Evolutionary conservation across 2,888 invertebrate genomes (phyloP).

Genomic region (Limnephilus auricula): DNA sequence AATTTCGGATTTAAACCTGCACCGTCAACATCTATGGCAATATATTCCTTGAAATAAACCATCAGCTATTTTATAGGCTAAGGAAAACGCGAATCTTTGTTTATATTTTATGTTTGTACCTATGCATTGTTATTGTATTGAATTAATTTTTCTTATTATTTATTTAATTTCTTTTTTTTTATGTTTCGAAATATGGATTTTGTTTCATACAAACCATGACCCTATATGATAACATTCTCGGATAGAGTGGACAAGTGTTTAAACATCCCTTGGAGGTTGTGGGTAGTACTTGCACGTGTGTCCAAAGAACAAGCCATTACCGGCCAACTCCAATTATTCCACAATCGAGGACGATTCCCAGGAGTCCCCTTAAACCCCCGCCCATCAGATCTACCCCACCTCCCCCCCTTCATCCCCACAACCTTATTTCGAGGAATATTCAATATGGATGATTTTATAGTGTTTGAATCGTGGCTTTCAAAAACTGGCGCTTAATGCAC

Average conservation of each 20-base stretch:
- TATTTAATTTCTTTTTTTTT: too few relatives aligned
- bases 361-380: not conserved
- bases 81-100: too few relatives aligned
- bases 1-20: too few relatives aligned
- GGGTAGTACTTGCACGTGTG: not conserved
- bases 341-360: not conserved
- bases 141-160: too few relatives aligned
- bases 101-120: too few relatives aligned
- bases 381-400: not conserved
- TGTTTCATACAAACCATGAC: too few relatives aligned
- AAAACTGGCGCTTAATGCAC: too few relatives aligned
- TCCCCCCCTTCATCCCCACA: not conserved
- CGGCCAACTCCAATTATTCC: not conserved
- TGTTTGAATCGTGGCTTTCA: not conserved
- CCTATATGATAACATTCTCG: not conserved
- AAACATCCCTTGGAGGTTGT: not conserved
- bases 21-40: too few relatives aligned
- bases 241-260: not conserved
- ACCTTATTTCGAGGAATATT: not conserved
- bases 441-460: not conserved
- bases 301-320: conserved; percentile 2
- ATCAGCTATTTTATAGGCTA: too few relatives aligned
- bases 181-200: not conserved
- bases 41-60: too few relatives aligned
- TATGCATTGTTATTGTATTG: too few relatives aligned